Conservation (phyloP, 2,888 invertebrate genomes). For the Psococerastis gibbosa region DNA sequence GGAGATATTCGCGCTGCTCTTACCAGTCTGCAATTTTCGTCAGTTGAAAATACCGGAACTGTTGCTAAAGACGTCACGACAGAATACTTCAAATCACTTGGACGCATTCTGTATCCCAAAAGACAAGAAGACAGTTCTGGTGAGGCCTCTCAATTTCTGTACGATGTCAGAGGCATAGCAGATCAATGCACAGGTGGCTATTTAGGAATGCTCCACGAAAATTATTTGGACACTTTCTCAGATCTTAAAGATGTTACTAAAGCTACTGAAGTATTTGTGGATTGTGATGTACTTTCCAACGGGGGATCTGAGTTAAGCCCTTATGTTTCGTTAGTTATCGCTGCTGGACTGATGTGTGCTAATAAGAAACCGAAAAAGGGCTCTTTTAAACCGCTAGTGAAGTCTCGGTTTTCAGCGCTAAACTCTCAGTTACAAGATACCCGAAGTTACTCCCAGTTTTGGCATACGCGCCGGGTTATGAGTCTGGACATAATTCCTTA, state of each 20-base stretch:
- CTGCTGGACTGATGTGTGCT: not conserved
- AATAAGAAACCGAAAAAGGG: constrained; percentile 7
- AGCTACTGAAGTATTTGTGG: not conserved
- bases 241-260: not conserved
- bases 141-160: not conserved
- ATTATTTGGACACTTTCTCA: constrained; percentile 1
- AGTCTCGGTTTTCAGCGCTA: not conserved
- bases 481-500: constrained; percentile 1
- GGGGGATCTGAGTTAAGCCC: not conserved
- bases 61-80: not conserved
- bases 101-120: constrained; percentile 5
- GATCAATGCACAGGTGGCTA: not conserved
- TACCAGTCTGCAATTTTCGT: not conserved
- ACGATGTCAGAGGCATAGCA: not conserved
- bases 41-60: not conserved
- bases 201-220: constrained; percentile 3
- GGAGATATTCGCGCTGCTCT: constrained; percentile 3
- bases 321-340: not conserved
- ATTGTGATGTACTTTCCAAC: not conserved
- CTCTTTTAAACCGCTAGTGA: not conserved
- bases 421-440: not conserved
- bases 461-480: not conserved
- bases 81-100: not conserved
- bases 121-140: not conserved
- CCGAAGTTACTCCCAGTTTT: not conserved